These are phyloP conservation scores for Hoplodrina ambigua DNA, from an alignment of 2,888 invertebrate genomes.

Conservation along the genomic window DNA sequence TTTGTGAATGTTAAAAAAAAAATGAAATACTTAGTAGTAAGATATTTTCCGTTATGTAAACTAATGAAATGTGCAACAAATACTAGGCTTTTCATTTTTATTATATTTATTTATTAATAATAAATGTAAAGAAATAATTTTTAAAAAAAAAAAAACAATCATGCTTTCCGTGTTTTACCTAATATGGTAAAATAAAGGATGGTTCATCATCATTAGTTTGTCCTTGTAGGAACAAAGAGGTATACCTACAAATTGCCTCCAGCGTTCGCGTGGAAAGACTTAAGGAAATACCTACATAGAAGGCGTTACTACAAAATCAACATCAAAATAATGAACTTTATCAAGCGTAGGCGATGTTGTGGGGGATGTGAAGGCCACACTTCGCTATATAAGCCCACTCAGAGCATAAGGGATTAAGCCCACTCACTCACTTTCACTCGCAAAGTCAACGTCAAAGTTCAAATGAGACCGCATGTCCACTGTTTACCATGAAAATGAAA, in stretches of 20 bases:
- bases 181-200: too few species aligned
- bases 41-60: too few species aligned
- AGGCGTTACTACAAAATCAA: slow-evolving; percentile 5
- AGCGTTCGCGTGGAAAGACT: not conserved
- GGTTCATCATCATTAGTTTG: too few species aligned
- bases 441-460: not conserved
- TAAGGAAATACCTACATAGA: not conserved
- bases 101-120: too few species aligned
- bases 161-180: too few species aligned
- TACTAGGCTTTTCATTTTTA: too few species aligned
- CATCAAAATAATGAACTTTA: slow-evolving; percentile 18
- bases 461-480: not conserved
- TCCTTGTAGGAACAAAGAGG: not conserved
- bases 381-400: slow-evolving; percentile 9
- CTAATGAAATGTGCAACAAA: too few species aligned
- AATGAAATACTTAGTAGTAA: too few species aligned
- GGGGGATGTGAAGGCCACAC: slow-evolving; percentile 11
- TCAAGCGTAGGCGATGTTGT: slow-evolving; percentile 4
- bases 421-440: slow-evolving; percentile 6
- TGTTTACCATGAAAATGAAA: not conserved
- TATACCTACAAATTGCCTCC: not conserved
- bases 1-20: too few species aligned
- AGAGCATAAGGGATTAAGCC: not conserved
- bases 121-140: too few species aligned
- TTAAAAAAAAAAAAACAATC: too few species aligned